Evolutionary conservation across 2,888 invertebrate species (phyloP), one percentile per base, ranked within the genome.

Genomic region (Microctonus hyperodae): DNA sequence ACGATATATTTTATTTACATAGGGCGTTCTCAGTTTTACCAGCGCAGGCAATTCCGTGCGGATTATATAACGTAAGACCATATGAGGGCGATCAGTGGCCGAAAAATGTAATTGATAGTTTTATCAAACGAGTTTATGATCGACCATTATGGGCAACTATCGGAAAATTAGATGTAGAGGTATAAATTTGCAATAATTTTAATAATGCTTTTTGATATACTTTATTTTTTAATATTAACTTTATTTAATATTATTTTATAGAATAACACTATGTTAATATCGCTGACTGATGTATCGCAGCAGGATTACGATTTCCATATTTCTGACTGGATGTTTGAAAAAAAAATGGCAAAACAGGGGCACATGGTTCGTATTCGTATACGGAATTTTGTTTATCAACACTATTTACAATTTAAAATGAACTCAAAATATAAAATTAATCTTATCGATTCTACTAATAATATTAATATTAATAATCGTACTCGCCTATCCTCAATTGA

Each of bases 1-100:
- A 74, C 0, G 72, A 72, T 11, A 4, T 84, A 9, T 78, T 73
- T 28, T 83, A 76, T 60, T 72, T 84, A 23, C 75, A 80, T 63
- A 73, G 77, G 31, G 64, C n/a, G 0, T 84, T 83, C 68, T 76
- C 81, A 1, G 2, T 35, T 53, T 28, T 81, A 23, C 78, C 82
- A 2, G 80, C 81, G 0, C 79, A 82, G 73, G 83, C 83, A 3
- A 75, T 84, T 61, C 78, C 84, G 25, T 83, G 81, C 35, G 80
- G 80, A 22, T 71, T 84, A 13, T 72, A 71, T 58, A 79, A 81
- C 44, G 48, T 79, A 1, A 76, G 70, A 58, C 83, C 84, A 3
- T 35, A 31, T 11, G 59, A 31, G 3, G 70, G 69, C 3, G 57
- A 61, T 6, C 67, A 69, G 11, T 83, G 83, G 83, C 44, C 74